Conservation (phyloP, 2,113 vertebrate genomes). For the Cololabis saira region DNA sequence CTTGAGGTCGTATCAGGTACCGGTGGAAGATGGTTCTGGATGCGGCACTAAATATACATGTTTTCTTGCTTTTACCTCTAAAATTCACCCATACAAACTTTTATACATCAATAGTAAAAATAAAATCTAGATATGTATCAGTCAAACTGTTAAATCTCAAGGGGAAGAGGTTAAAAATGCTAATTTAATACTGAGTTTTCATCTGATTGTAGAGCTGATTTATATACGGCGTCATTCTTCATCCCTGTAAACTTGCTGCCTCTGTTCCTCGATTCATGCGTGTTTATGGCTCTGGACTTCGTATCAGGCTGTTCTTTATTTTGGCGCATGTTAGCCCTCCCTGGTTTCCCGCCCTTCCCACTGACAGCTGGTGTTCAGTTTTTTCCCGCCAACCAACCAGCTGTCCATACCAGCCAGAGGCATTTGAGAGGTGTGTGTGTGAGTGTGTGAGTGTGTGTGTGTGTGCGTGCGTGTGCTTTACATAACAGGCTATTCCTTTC, state of each 20-base stretch:
- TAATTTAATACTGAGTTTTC: too few relatives aligned
- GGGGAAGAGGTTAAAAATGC: too few relatives aligned
- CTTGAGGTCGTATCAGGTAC: too few relatives aligned
- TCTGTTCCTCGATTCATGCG: background rate
- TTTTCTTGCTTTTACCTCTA: too few relatives aligned
- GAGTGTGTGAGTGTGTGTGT: conserved; percentile 39
- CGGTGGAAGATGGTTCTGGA: too few relatives aligned
- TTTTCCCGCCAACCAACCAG: conserved; percentile 71
- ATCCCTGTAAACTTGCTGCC: background rate
- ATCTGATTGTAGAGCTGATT: too few relatives aligned
- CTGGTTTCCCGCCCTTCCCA: conserved; percentile 21
- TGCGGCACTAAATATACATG: too few relatives aligned
- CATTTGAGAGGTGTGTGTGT: conserved; percentile 47
- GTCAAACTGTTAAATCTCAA: too few relatives aligned
- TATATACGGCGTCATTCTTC: too few relatives aligned
- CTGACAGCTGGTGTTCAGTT: conserved; percentile 61
- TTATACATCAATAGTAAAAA: too few relatives aligned
- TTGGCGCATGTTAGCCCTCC: background rate
- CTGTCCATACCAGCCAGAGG: conserved; percentile 58
- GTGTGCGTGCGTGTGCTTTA: conserved; percentile 40
- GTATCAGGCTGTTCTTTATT: background rate
- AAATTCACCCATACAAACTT: too few relatives aligned
- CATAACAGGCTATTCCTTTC: conserved; percentile 42
- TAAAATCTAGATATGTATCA: too few relatives aligned
- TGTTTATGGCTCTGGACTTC: background rate